phyloP scores from a whole-genome alignment of 2,888 invertebrate genomes.

The Phalera bucephala region DNA sequence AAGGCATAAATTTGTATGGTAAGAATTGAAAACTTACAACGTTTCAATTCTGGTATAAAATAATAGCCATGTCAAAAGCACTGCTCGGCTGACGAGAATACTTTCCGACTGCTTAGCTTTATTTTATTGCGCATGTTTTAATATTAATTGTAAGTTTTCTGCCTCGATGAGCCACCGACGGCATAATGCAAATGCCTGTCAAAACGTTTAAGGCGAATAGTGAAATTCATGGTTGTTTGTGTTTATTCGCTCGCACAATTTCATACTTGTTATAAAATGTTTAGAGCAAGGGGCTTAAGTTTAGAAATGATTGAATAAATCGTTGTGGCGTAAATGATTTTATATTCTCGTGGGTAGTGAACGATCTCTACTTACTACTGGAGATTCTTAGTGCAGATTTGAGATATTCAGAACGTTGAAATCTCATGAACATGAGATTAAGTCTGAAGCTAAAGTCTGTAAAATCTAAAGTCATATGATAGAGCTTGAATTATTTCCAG shows the following conservation, averaged over 20 bases:
- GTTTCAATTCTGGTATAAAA: conserved; percentile 40
- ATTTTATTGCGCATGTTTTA: conserved; percentile 79
- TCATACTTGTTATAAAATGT: conserved; percentile 31
- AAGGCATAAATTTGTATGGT: conserved; percentile 27
- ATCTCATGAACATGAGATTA: no score
- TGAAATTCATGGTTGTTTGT: conserved; percentile 45
- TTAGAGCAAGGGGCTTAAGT: no score
- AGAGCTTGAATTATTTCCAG: no score
- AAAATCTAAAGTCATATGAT: no score
- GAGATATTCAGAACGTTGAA: no score
- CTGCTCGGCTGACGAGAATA: conserved; percentile 65
- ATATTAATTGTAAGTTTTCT: conserved; percentile 80
- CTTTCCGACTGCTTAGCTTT: conserved; percentile 75
- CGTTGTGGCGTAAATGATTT: no score
- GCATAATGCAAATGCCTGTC: conserved; percentile 65
- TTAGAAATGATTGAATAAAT: no score
- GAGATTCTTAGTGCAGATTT: no score
- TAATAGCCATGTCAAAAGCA: conserved; percentile 78
- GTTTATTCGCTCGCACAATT: conserved; percentile 38
- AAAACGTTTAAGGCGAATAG: conserved; percentile 52
- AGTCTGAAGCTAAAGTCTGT: no score
- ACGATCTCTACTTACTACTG: no score
- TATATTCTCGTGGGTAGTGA: no score
- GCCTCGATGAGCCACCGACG: conserved; percentile 49
- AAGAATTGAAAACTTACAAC: conserved; percentile 24